Base-by-base conservation (phyloP, 2,888 invertebrate species). In the Parnassius smintheus region DNA sequence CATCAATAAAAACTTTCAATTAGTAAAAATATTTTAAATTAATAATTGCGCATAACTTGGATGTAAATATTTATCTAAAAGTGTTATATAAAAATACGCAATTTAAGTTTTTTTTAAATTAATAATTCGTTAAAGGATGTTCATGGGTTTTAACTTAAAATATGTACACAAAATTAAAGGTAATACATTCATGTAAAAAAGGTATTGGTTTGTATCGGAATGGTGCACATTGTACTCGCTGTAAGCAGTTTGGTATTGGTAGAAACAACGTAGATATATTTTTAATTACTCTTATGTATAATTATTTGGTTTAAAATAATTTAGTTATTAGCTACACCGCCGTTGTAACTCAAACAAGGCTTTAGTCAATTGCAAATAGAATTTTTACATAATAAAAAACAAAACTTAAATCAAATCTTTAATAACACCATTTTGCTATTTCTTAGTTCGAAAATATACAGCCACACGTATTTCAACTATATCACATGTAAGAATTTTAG, bases 41-140 rank as follows among this genome's bases (percentile, higher is more conserved):
- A 8, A 13, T 9, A 49, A 1, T 9, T 49, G 49, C 49, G 49
- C 13, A 13, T 49, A 49, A 13, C 9, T 49, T 49, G 13, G 49
- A 49, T 49, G 49, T 49, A 49, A 49, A 49, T 49, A 49, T 49
- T 49, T 49, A 49, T 49, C 35, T 49, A 49, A 8, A 49, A 12
- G 46, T 46, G 1, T 49, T 49, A 13, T 49, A 49, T 13, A 13
- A 49, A 0, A 49, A 12, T 13, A 4, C 46, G n/a, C 46, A 7
- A n/a, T 46, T 46, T 46, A 2, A 12, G n/a, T 11, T 12, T 46
- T n/a, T 46, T 48, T 35, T 35, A 35, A 35, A 7, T 35, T 35
- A 7, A 4, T 35, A 35, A 35, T 35, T 35, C 35, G 35, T 35
- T 35, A 35, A 7, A 35, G 4, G 7, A 35, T 7, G 35, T 35